phyloP scores from a whole-genome alignment of 23 tunicate genomes.

The Ascidia mentula region DNA sequence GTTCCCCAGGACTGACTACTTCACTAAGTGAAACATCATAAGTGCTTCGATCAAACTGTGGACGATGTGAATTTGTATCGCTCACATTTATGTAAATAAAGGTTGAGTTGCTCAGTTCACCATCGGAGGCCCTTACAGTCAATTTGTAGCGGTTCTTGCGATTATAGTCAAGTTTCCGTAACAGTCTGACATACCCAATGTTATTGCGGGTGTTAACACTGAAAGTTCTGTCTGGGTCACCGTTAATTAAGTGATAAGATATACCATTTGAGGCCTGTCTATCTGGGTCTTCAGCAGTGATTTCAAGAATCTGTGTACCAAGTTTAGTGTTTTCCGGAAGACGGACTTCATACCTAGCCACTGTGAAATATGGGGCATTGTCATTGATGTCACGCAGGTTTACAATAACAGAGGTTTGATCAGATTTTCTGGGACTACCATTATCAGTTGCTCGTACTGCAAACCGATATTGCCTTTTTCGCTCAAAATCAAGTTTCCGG shows the following conservation, averaged over 20 bases:
- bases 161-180: slow-evolving; percentile 53
- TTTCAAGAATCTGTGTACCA: slow-evolving; percentile 25
- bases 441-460: slow-evolving; percentile 66
- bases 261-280: slow-evolving; percentile 19
- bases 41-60: slow-evolving; percentile 49
- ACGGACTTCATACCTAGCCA: slow-evolving; percentile 18
- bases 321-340: slow-evolving; percentile 50
- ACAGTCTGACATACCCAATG: slow-evolving; percentile 46
- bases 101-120: slow-evolving; percentile 32
- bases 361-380: slow-evolving; percentile 67
- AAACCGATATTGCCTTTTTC: slow-evolving; percentile 34
- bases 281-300: slow-evolving; percentile 58
- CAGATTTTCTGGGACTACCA: slow-evolving; percentile 26
- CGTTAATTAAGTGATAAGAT: slow-evolving; percentile 36
- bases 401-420: slow-evolving; percentile 38
- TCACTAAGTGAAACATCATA: slow-evolving; percentile 21
- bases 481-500: slow-evolving; percentile 63
- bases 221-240: slow-evolving; percentile 49
- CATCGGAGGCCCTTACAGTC: slow-evolving; percentile 59
- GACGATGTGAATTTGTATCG: slow-evolving; percentile 74
- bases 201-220: slow-evolving; percentile 34
- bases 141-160: slow-evolving; percentile 31
- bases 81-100: slow-evolving; percentile 40
- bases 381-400: slow-evolving; percentile 69
- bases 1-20: slow-evolving; percentile 37